These are phyloP conservation scores for Schrankia costaestrigalis DNA, from an alignment of 2,888 invertebrate genomes.

Conservation along the genomic window DNA sequence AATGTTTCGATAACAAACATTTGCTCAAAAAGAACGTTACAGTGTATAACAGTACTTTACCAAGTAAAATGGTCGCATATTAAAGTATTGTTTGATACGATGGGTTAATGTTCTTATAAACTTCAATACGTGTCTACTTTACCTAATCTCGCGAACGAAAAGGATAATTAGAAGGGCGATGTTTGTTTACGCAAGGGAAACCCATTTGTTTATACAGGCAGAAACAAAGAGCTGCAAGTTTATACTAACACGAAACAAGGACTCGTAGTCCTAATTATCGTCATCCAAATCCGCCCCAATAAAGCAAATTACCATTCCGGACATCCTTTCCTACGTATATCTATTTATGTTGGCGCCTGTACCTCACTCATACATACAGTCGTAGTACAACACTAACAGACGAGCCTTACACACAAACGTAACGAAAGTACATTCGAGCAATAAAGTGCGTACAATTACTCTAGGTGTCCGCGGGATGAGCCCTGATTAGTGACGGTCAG, in stretches of 20 bases:
- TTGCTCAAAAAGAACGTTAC: too few relatives aligned
- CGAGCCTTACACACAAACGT: slow-evolving; percentile 27
- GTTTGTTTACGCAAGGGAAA: slow-evolving; percentile 12
- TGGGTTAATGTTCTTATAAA: slow-evolving; percentile 1
- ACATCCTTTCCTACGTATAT: slow-evolving; percentile 32
- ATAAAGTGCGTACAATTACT: slow-evolving; percentile 71
- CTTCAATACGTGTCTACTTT: slow-evolving; percentile 12
- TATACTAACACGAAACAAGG: slow-evolving; percentile 29
- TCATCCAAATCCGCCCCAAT: slow-evolving; percentile 39
- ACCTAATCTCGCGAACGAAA: slow-evolving; percentile 2
- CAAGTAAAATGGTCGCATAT: too few relatives aligned
- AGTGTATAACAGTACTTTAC: too few relatives aligned
- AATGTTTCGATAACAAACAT: too few relatives aligned
- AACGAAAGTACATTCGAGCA: slow-evolving; percentile 42
- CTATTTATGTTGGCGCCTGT: slow-evolving; percentile 29
- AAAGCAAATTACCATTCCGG: slow-evolving; percentile 43
- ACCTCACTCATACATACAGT: slow-evolving; percentile 30
- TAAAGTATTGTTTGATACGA: not conserved
- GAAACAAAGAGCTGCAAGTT: slow-evolving; percentile 22
- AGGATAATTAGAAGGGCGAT: slow-evolving; percentile 3
- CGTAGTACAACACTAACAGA: slow-evolving; percentile 16
- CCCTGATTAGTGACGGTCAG: slow-evolving; percentile 80
- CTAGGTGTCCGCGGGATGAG: slow-evolving; percentile 79
- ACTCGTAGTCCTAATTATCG: slow-evolving; percentile 34
- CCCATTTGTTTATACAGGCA: slow-evolving; percentile 18